Percentiles rank a stretch among this genome's conserved stretches.
Evolutionary conservation across 1,140 invertebrate species (phyloP).

Genomic region (Gryon sp.): DNA sequence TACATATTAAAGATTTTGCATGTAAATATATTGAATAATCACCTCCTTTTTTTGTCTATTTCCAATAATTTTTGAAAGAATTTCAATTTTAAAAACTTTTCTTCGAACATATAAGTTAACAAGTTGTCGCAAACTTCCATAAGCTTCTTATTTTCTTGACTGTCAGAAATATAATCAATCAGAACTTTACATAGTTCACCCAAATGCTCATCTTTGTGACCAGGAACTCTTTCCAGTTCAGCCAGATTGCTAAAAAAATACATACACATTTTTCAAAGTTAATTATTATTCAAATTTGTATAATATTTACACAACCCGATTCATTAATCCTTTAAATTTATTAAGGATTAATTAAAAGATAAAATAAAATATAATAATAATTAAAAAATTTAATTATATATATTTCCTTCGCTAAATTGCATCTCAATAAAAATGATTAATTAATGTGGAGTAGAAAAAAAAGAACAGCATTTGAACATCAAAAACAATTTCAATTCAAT

Average conservation of each 20-base stretch:
- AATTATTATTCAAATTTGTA: too few relatives aligned
- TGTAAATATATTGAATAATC: neutral
- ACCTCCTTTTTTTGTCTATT: constrained; percentile 50
- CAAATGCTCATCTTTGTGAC: constrained; percentile 46
- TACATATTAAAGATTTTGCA: neutral
- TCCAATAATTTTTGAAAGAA: constrained; percentile 54
- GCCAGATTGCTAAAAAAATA: constrained; percentile 35
- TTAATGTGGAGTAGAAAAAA: too few relatives aligned
- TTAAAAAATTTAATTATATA: too few relatives aligned
- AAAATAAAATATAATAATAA: too few relatives aligned
- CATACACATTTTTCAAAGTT: neutral
- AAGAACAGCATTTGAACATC: too few relatives aligned
- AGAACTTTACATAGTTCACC: constrained; percentile 34
- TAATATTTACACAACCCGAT: too few relatives aligned
- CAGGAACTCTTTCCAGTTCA: constrained; percentile 24
- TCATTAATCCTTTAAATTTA: neutral
- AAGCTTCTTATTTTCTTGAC: neutral
- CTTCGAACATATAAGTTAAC: constrained; percentile 31
- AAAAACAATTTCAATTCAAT: too few relatives aligned
- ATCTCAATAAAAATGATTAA: too few relatives aligned
- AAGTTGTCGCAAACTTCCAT: constrained; percentile 45
- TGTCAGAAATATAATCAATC: constrained; percentile 31
- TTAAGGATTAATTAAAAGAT: too few relatives aligned
- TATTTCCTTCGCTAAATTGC: too few relatives aligned
- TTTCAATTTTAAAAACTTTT: constrained; percentile 24